phyloP scores from a whole-genome alignment of 2,113 vertebrate genomes.

The Bettongia penicillata region DNA sequence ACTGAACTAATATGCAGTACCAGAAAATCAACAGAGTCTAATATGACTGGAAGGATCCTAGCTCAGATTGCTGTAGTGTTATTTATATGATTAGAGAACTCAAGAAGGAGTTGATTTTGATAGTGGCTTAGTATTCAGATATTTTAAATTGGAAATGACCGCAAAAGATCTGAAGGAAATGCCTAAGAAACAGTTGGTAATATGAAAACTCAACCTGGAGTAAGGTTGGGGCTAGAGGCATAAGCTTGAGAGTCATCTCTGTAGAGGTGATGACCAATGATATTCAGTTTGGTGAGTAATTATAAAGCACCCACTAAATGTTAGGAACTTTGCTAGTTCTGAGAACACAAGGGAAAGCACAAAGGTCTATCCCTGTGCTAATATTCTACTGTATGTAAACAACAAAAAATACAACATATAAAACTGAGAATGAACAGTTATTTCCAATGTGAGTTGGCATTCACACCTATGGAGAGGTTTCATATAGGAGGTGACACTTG shows the following conservation, averaged over 20 bases:
- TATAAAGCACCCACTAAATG: not conserved
- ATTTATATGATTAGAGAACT: not conserved
- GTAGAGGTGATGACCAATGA: not conserved
- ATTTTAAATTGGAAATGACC: not conserved
- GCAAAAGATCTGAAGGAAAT: not conserved
- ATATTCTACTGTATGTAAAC: not conserved
- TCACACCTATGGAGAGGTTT: too few species aligned
- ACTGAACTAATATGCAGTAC: not conserved
- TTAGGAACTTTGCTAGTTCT: not conserved
- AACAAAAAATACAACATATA: not conserved
- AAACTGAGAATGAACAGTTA: not conserved
- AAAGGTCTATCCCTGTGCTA: not conserved
- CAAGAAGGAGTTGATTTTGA: not conserved
- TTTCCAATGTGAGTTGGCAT: too few species aligned
- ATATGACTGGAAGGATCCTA: not conserved
- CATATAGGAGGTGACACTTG: too few species aligned
- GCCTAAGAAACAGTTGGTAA: not conserved
- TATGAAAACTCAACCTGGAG: not conserved
- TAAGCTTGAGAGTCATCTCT: not conserved
- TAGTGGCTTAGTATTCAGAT: not conserved
- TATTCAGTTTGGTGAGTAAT: not conserved
- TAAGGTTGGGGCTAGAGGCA: not conserved
- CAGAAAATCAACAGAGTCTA: not conserved
- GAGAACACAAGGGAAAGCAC: not conserved
- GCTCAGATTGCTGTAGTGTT: not conserved